Conservation (phyloP, 2,113 vertebrate species). For the Stercorarius parasiticus region DNA sequence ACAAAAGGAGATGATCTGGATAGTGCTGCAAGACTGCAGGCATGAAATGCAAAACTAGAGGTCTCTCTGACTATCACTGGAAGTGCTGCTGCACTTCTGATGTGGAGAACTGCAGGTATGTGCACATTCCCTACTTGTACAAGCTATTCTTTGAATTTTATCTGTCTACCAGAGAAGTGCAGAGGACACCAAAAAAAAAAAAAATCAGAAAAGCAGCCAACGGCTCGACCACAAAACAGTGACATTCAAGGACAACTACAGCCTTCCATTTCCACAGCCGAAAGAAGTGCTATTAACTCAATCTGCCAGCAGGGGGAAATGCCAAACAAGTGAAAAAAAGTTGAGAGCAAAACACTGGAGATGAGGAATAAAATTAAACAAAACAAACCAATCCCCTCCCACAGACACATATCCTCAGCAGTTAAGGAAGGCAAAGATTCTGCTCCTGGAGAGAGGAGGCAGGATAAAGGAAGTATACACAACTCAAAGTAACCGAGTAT, state of each 20-base stretch:
- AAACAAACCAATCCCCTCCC: background rate
- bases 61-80: background rate
- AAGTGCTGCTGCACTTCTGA: background rate
- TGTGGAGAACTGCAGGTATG: background rate
- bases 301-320: slow-evolving; percentile 56
- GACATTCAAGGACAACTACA: background rate
- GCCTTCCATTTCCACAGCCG: background rate
- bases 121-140: background rate
- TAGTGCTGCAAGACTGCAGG: background rate
- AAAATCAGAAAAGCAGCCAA: background rate
- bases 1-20: background rate
- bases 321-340: slow-evolving; percentile 32
- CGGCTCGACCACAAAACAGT: background rate
- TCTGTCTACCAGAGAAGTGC: background rate
- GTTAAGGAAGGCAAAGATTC: background rate
- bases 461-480: background rate
- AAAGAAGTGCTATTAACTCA: background rate
- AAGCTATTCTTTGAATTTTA: background rate
- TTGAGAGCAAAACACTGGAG: background rate
- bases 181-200: background rate
- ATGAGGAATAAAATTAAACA: background rate
- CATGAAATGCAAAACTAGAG: background rate
- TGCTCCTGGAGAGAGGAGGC: background rate
- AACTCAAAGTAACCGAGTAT: background rate
- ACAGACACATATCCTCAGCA: background rate